phyloP scores from a whole-genome alignment of 2,113 vertebrate genomes.

The Pavo muticus region DNA sequence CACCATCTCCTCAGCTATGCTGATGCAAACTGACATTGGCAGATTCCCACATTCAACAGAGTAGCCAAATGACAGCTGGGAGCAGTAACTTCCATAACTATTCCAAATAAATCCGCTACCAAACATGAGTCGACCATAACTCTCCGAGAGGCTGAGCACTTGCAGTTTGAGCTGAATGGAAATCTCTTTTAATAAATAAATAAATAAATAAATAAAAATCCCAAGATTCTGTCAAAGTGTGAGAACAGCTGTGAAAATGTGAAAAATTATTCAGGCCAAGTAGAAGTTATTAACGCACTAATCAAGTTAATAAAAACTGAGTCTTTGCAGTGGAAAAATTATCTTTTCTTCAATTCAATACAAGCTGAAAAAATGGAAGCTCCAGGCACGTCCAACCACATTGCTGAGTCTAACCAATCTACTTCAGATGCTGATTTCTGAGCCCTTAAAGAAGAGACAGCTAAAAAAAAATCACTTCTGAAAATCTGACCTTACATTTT shows the following conservation, averaged over 20 bases:
- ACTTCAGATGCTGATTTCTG: not conserved
- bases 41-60: not conserved
- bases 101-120: not conserved
- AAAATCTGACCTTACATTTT: not conserved
- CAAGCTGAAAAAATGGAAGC: not conserved
- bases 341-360: not conserved
- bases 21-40: not conserved
- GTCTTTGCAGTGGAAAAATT: not conserved
- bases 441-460: not conserved
- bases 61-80: not conserved
- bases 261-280: not conserved
- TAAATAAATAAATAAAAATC: not conserved
- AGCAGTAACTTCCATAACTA: not conserved
- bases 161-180: not conserved
- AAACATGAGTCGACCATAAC: accelerated
- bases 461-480: not conserved
- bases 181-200: not conserved
- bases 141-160: not conserved
- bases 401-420: not conserved
- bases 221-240: not conserved
- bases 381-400: not conserved
- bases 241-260: not conserved
- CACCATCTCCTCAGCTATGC: not conserved
- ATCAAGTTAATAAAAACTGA: not conserved
- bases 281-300: not conserved